Evolutionary conservation across 2,113 vertebrate species (phyloP).

Genomic region (pig (Sus scrofa)): T2T-Sscrofa CM000819.6:15436501-15437000

Average conservation of each 20-base stretch:
- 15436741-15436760: constrained; percentile 8
- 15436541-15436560: not conserved
- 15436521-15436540: not conserved
- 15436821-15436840: not conserved
- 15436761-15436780: constrained; percentile 3
- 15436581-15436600: not conserved
- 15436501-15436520: not conserved
- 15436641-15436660: constrained; percentile 16
- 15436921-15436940: constrained; percentile 55
- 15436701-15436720: not conserved
- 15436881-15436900: constrained; percentile 11
- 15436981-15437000: constrained; percentile 24
- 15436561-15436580: not conserved
- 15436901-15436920: constrained; percentile 36
- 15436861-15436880: not conserved
- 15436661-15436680: not conserved
- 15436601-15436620: not conserved
- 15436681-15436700: not conserved
- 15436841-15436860: not conserved
- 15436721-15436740: not conserved
- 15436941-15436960: constrained; percentile 45
- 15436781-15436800: not conserved
- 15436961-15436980: constrained; percentile 35
- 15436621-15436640: not conserved
- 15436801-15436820: not conserved